Evolutionary conservation across 2,113 vertebrate genomes (phyloP), one percentile per base, ranked within the genome.

Genomic region (Paralichthys olivaceus): DNA sequence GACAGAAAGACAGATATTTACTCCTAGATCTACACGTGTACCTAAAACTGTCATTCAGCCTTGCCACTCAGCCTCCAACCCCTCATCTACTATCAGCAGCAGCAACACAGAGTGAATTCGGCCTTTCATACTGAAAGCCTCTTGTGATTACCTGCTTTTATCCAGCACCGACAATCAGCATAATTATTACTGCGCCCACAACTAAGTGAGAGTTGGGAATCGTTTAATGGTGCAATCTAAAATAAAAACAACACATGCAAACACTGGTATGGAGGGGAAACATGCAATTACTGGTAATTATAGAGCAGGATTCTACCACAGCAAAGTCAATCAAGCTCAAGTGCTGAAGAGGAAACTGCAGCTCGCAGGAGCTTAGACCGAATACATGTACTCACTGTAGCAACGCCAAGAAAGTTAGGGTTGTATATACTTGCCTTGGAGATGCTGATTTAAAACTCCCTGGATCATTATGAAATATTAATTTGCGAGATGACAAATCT

Each of bases 241-340:
- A 93, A 92, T 91, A 86, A 90, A 84, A 77, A 86, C 81, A 90
- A 90, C 91, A 90, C 71, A 81, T 86, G 80, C 89, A 92, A 93
- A 93, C 89, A 93, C 49, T 72, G 74, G 57, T 77, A 75, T 84
- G 79, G 81, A 74, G 45, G 76, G 22, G 81, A 92, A 93, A 90
- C 88, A 85, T 90, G 78, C 80, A 91, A 94, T 93, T 91, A 92
- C 61, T 75, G 72, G 51, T 87, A 90, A 93, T 92, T 90, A 92
- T 72, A 79, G 87, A 72, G 65, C 47, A 17, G 53, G 69, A 84
- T 88, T 87, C 70, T 80, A 76, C 51, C 77, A 66, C 29, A 20
- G 64, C 81, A 81, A 84, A 86, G 84, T 89, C 85, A 88, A 79
- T 85, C 76, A 89, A 76, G 49, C 57, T 81, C 56, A 69, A 60